phyloP scores from a whole-genome alignment of 1,140 invertebrate species.

The Ceratina japonica region DNA sequence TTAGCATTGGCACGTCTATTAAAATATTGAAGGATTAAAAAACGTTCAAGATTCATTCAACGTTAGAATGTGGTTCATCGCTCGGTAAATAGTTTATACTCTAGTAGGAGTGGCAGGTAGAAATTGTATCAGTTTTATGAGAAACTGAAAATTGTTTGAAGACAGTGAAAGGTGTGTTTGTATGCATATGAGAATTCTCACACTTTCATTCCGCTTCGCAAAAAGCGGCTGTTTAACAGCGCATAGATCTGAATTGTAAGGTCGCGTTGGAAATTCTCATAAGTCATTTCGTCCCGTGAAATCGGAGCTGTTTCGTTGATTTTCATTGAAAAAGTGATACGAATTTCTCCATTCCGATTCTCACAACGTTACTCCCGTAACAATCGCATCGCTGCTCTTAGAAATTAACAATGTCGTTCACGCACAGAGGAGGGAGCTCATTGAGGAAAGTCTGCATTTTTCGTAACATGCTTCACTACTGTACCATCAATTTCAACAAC shows the following conservation, averaged over 20 bases:
- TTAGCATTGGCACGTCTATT: too few species aligned
- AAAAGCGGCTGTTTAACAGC: constrained; percentile 50
- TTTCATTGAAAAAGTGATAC: constrained; percentile 65
- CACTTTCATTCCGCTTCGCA: constrained; percentile 69
- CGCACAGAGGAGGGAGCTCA: too few species aligned
- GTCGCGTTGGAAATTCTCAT: constrained; percentile 64
- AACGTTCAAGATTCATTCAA: too few species aligned
- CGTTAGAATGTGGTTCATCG: too few species aligned
- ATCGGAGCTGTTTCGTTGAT: constrained; percentile 58
- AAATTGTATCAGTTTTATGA: not conserved
- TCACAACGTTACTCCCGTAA: constrained; percentile 22
- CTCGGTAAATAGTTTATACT: too few species aligned
- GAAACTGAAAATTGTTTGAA: constrained; percentile 35
- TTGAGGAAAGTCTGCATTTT: not conserved
- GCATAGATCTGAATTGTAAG: constrained; percentile 53
- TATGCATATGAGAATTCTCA: constrained; percentile 70
- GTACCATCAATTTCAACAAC: too few species aligned
- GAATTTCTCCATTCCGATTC: constrained; percentile 51
- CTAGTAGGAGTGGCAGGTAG: too few species aligned
- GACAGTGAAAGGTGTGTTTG: constrained; percentile 68
- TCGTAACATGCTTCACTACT: too few species aligned
- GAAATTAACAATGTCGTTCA: not conserved
- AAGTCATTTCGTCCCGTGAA: constrained; percentile 60
- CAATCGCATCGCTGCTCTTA: not conserved
- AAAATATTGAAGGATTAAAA: too few species aligned